phyloP scores from a whole-genome alignment of 2,797 vertebrate species.

The Nannoperca obscura region DNA sequence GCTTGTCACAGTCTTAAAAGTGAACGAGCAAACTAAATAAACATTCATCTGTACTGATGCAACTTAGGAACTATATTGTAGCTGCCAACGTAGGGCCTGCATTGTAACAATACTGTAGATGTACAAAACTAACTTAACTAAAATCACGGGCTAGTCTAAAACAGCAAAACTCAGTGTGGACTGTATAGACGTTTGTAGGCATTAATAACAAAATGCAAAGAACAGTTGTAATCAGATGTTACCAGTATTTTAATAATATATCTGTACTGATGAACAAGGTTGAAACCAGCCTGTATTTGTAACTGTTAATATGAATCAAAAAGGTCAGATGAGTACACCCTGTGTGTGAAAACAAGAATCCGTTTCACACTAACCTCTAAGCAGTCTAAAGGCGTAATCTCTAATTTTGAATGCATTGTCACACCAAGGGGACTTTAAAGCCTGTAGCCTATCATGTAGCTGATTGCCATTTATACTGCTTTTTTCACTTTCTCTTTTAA shows the following conservation, averaged over 20 bases:
- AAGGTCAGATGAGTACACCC: neutral
- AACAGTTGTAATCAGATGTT: neutral
- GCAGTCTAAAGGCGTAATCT: neutral
- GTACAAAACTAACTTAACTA: neutral
- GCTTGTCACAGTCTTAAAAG: neutral
- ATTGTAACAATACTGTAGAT: slow-evolving; percentile 5
- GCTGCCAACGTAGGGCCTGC: neutral
- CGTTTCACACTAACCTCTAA: neutral
- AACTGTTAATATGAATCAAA: neutral
- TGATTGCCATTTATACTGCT: neutral
- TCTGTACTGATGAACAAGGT: neutral
- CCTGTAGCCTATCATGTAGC: neutral
- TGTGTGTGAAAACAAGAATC: neutral
- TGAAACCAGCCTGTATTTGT: neutral
- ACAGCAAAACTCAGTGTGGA: neutral
- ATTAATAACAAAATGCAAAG: neutral
- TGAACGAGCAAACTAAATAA: slow-evolving; percentile 11
- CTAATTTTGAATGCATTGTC: neutral
- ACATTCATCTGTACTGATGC: neutral
- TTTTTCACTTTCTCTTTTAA: neutral
- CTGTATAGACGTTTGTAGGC: neutral
- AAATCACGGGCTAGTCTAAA: neutral
- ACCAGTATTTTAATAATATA: neutral
- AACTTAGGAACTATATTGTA: slow-evolving; percentile 7
- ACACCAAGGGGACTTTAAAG: neutral